Conservation (phyloP, 2,113 vertebrate genomes). For the Notechis scutatus region DNA sequence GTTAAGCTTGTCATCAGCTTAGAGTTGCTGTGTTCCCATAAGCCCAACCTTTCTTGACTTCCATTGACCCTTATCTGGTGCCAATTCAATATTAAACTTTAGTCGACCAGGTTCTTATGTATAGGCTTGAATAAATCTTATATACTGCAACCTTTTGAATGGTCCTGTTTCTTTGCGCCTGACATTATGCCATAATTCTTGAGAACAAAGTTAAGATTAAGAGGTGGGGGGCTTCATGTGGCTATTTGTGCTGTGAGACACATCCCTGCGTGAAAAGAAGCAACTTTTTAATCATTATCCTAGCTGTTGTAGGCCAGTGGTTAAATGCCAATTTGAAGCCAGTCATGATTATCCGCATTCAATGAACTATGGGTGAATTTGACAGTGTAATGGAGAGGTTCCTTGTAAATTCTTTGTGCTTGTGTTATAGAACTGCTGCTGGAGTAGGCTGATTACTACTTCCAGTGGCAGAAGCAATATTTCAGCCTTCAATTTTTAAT, state of each 20-base stretch:
- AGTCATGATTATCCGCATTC: neutral
- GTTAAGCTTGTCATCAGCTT: too few relatives aligned
- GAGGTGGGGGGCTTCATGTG: neutral
- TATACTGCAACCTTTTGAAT: too few relatives aligned
- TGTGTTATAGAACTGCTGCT: neutral
- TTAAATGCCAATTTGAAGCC: neutral
- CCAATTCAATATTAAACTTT: too few relatives aligned
- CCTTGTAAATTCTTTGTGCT: rapidly evolving
- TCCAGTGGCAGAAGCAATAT: neutral
- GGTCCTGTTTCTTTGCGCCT: too few relatives aligned
- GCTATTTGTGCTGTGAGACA: neutral
- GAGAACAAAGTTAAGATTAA: neutral
- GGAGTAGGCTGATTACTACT: neutral
- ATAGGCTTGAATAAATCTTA: too few relatives aligned
- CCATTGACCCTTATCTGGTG: too few relatives aligned
- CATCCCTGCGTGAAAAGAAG: neutral
- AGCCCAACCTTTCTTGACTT: too few relatives aligned
- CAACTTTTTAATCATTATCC: neutral
- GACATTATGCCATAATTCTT: too few relatives aligned
- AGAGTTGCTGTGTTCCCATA: too few relatives aligned
- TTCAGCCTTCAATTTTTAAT: constrained; percentile 31
- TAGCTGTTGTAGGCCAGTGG: neutral
- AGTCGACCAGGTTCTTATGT: too few relatives aligned
- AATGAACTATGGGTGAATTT: neutral
- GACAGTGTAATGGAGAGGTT: constrained; percentile 9